Conservation (phyloP, 2,113 vertebrate species). For the Platanista minor region DNA sequence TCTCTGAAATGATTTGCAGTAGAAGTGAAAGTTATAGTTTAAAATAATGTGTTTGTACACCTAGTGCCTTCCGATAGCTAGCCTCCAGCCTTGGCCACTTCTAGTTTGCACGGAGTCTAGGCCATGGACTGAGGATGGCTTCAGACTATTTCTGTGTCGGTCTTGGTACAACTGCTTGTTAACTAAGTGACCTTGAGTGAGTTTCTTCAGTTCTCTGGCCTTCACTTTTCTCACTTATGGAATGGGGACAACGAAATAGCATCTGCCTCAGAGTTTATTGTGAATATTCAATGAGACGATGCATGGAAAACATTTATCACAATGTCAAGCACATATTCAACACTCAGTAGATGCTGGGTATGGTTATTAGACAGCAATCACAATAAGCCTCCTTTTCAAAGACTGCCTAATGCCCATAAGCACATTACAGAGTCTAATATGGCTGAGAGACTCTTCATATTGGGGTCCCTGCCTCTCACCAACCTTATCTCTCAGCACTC, state of each 20-base stretch:
- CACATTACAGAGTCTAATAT: not conserved
- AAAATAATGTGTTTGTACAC: not conserved
- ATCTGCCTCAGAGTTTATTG: not conserved
- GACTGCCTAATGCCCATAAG: fast-evolving
- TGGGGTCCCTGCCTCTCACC: not conserved
- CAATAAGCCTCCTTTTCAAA: not conserved
- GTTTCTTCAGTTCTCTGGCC: not conserved
- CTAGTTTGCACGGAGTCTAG: not conserved
- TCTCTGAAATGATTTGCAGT: not conserved
- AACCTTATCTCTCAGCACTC: not conserved
- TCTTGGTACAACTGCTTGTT: not conserved
- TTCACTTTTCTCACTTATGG: not conserved
- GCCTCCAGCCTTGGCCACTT: not conserved
- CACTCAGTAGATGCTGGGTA: fast-evolving
- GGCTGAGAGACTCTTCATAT: not conserved
- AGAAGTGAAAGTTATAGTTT: not conserved
- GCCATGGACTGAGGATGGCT: not conserved
- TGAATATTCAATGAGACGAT: not conserved
- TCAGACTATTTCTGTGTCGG: not conserved
- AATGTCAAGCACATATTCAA: not conserved
- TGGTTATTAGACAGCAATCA: not conserved
- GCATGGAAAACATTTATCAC: not conserved
- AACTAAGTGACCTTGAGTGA: not conserved
- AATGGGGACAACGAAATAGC: too few relatives aligned
- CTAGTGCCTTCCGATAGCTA: not conserved